Conservation (phyloP, 2,888 invertebrate species). For the Caenorhabditis angaria region DNA sequence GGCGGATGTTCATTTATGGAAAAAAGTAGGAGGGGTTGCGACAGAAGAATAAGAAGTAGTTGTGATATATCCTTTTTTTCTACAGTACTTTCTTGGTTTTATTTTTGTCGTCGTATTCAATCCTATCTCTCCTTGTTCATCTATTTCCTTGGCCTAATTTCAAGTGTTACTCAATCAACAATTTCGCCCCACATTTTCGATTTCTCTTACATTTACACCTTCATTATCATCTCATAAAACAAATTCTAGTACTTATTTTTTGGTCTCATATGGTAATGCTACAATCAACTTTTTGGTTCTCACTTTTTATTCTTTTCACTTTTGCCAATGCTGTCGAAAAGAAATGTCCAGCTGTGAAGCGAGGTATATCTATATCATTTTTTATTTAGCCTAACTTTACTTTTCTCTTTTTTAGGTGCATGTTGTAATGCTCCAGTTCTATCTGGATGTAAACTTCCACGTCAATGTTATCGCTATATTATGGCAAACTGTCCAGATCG, state of each 20-base stretch:
- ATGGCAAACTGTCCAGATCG: conserved; percentile 50
- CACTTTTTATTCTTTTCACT: conserved; percentile 1
- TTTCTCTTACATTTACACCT: conserved; percentile 5
- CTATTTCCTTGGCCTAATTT: conserved; percentile 33
- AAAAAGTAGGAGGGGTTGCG: conserved; percentile 3
- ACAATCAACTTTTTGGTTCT: background rate
- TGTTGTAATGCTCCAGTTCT: conserved; percentile 46
- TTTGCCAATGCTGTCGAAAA: conserved; percentile 15
- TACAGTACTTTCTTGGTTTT: background rate
- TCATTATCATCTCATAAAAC: background rate
- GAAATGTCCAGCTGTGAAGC: conserved; percentile 31
- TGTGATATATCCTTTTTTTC: conserved; percentile 1
- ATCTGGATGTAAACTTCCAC: conserved; percentile 41
- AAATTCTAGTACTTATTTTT: background rate
- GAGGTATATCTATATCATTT: conserved; percentile 12
- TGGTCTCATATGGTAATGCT: background rate
- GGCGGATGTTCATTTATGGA: conserved; percentile 2
- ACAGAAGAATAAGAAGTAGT: no score
- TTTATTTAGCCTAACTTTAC: background rate
- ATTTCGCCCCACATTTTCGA: conserved; percentile 3
- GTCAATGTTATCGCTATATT: conserved; percentile 47
- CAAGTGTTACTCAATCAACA: conserved; percentile 37
- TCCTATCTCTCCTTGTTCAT: conserved; percentile 2
- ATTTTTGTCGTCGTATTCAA: no score
- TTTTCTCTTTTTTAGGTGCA: conserved; percentile 19